These are phyloP conservation scores for Limnephilus auricula DNA, from an alignment of 2,888 invertebrate species.

Conservation along the genomic window DNA sequence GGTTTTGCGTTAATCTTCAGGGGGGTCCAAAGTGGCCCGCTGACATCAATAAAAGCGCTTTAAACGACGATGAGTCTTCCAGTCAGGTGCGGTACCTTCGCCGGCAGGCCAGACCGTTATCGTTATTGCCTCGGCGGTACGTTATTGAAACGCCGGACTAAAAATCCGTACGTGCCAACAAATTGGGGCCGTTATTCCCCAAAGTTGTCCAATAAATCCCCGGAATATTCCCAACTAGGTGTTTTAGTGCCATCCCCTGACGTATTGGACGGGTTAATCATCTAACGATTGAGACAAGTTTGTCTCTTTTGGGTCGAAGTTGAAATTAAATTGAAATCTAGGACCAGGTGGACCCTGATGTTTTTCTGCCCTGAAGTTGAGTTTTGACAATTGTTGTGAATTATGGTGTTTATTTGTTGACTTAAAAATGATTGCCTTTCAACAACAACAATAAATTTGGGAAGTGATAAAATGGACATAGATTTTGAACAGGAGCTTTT, in stretches of 20 bases:
- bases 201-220: constrained; percentile 59
- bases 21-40: constrained; percentile 46
- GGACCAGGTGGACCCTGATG: constrained; percentile 46
- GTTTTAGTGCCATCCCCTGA: constrained; percentile 34
- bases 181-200: constrained; percentile 59
- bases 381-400: constrained; percentile 19
- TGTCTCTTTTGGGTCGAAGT: constrained; percentile 35
- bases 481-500: not conserved
- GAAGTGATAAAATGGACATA: not conserved
- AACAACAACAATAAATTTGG: not conserved
- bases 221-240: constrained; percentile 45
- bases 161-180: constrained; percentile 65
- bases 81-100: constrained; percentile 65
- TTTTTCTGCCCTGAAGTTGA: constrained; percentile 27
- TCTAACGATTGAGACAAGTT: constrained; percentile 55
- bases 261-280: constrained; percentile 54
- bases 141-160: constrained; percentile 63
- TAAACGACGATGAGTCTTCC: constrained; percentile 62
- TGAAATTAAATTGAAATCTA: constrained; percentile 45
- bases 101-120: constrained; percentile 50
- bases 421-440: not conserved
- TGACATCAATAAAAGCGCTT: constrained; percentile 63
- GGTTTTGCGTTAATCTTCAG: constrained; percentile 28
- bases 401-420: constrained; percentile 4
- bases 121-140: constrained; percentile 54